Conservation (phyloP, 2,888 invertebrate genomes). For the Junonia oenone region DNA sequence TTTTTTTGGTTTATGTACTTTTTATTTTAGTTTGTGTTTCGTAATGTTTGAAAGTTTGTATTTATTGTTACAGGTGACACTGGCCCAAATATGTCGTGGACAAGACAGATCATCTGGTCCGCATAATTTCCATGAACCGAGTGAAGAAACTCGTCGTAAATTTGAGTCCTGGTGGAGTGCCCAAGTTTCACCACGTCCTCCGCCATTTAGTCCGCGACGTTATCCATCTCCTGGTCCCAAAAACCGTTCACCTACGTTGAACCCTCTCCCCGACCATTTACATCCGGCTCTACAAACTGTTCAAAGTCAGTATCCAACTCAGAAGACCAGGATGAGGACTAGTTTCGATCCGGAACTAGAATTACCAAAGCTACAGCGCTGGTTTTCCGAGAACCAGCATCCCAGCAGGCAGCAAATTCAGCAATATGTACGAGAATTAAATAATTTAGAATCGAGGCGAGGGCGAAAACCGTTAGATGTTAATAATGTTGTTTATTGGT, state of each 20-base stretch:
- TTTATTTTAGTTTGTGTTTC: constrained; percentile 26
- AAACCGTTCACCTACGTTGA: constrained; percentile 71
- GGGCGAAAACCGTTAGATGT: constrained; percentile 96
- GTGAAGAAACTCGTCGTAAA: constrained; percentile 91
- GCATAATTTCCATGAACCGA: constrained; percentile 83
- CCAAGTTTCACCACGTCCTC: constrained; percentile 83
- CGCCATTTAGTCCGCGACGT: constrained; percentile 71
- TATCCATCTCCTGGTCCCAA: constrained; percentile 73
- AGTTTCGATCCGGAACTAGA: constrained; percentile 98
- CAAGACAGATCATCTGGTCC: constrained; percentile 83
- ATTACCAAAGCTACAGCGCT: constrained; percentile 95
- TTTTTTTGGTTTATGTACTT: constrained; percentile 45
- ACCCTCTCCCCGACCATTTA: constrained; percentile 74
- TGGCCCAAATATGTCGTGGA: constrained; percentile 91
- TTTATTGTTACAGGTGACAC: constrained; percentile 82
- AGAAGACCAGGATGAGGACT: constrained; percentile 96
- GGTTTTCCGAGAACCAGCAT: constrained; percentile 98
- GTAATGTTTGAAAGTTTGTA: constrained; percentile 28
- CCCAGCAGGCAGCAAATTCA: constrained; percentile 98
- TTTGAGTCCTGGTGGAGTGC: constrained; percentile 95
- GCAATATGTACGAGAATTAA: constrained; percentile 95
- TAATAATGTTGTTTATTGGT: constrained; percentile 98
- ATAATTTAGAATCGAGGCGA: constrained; percentile 93
- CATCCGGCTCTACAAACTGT: constrained; percentile 89
- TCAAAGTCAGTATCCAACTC: constrained; percentile 87